Conservation (phyloP, 2,797 vertebrate genomes). For the Chiroxiphia lanceolata region DNA sequence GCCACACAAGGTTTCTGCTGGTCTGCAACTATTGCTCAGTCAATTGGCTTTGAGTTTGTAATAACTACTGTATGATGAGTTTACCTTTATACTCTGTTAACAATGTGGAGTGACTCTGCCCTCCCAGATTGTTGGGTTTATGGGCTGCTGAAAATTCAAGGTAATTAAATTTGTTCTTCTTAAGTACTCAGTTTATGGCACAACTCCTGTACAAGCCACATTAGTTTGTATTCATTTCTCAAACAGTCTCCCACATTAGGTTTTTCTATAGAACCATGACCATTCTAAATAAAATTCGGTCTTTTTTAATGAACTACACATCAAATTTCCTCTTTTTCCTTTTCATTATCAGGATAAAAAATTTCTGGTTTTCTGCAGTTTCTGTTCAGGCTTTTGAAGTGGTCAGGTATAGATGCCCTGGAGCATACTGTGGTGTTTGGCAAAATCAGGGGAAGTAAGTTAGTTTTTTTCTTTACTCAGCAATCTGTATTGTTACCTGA, state of each 20-base stretch:
- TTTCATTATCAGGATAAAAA: background rate
- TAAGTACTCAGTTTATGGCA: slow-evolving; percentile 79
- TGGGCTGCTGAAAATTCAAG: slow-evolving; percentile 84
- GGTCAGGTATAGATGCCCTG: background rate
- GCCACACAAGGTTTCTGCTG: slow-evolving; percentile 77
- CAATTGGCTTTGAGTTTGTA: slow-evolving; percentile 62
- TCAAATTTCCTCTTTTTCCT: background rate
- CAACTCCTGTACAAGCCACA: background rate
- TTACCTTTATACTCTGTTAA: background rate
- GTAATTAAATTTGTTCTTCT: slow-evolving; percentile 70
- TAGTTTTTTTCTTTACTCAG: background rate
- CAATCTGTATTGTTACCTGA: background rate
- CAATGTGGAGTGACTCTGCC: slow-evolving; percentile 26
- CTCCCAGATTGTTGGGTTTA: slow-evolving; percentile 77
- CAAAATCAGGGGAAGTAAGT: background rate
- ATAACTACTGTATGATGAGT: background rate
- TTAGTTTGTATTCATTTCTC: background rate
- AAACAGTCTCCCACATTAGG: background rate
- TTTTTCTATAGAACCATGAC: background rate
- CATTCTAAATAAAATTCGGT: background rate
- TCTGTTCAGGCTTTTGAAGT: background rate
- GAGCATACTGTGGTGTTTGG: background rate
- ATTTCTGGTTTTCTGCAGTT: background rate
- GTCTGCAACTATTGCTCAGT: slow-evolving; percentile 71
- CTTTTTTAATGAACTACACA: background rate